Evolutionary conservation across 2,113 vertebrate species (phyloP).

Genomic region (Cyanocitta stelleri): DNA sequence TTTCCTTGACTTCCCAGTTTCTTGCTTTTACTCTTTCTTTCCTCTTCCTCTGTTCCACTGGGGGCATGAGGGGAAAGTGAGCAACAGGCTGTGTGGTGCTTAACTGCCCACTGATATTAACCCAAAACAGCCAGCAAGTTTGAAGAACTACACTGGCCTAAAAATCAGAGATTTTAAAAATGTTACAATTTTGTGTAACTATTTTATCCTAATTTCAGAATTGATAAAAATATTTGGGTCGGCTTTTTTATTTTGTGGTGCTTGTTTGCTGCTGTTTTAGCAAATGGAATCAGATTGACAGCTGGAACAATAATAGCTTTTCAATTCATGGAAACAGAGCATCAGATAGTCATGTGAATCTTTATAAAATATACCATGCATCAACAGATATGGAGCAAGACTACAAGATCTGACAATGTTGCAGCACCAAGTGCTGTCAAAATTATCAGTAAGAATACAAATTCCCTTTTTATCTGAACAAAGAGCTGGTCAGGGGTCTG

Average conservation of each 20-base stretch:
- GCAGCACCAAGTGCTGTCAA: not conserved
- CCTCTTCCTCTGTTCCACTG: not conserved
- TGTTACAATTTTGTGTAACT: accelerated
- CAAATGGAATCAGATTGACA: not conserved
- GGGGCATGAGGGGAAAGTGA: accelerated
- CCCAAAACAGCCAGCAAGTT: not conserved
- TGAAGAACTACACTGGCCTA: not conserved
- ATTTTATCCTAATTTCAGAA: not conserved
- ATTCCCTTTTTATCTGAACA: not conserved
- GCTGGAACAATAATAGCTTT: not conserved
- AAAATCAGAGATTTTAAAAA: not conserved
- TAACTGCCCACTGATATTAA: not conserved
- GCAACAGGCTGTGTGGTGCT: accelerated
- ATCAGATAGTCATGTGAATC: not conserved
- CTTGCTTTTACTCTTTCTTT: not conserved
- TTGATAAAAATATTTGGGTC: accelerated
- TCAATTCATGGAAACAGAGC: not conserved
- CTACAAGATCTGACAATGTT: not conserved
- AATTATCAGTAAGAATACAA: not conserved
- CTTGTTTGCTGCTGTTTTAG: not conserved
- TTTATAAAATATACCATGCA: not conserved
- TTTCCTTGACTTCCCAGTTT: not conserved
- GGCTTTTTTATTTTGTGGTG: not conserved
- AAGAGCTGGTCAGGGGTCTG: not conserved
- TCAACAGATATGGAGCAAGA: not conserved